phyloP scores from a whole-genome alignment of 2,113 vertebrate species.

The Irena cyanogastra region DNA sequence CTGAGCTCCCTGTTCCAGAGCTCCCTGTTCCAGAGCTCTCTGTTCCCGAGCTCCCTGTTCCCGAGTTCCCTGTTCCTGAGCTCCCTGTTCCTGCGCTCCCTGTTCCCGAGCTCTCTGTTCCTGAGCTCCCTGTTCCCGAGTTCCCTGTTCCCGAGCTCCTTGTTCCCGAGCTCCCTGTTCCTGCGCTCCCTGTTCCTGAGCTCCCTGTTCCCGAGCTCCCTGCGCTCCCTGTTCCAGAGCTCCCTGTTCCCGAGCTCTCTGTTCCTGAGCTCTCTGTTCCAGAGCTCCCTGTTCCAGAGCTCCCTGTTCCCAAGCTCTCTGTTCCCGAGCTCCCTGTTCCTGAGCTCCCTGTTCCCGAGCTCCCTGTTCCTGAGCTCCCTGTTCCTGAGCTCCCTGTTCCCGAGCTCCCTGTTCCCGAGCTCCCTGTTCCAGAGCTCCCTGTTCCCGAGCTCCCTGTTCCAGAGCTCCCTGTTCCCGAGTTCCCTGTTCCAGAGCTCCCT shows the following conservation, averaged over 20 bases:
- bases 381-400: neutral
- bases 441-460: neutral
- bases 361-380: neutral
- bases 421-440: neutral
- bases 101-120: rapidly evolving
- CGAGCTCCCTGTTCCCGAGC: neutral
- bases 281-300: neutral
- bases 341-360: neutral
- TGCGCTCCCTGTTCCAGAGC: neutral
- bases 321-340: neutral
- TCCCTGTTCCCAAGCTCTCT: neutral
- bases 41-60: rapidly evolving
- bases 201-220: too few relatives aligned
- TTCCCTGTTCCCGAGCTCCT: neutral
- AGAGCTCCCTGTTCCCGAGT: neutral
- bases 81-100: neutral
- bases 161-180: rapidly evolving
- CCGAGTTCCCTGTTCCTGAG: neutral
- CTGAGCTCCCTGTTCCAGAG: too few relatives aligned
- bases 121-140: neutral
- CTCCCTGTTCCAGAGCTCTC: neutral
- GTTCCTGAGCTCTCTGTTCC: too few relatives aligned
- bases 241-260: neutral
- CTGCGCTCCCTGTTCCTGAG: neutral
- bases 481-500: neutral